Evolutionary conservation across 2,888 invertebrate species (phyloP).

Genomic region (Drosophila fungiperda): DNA sequence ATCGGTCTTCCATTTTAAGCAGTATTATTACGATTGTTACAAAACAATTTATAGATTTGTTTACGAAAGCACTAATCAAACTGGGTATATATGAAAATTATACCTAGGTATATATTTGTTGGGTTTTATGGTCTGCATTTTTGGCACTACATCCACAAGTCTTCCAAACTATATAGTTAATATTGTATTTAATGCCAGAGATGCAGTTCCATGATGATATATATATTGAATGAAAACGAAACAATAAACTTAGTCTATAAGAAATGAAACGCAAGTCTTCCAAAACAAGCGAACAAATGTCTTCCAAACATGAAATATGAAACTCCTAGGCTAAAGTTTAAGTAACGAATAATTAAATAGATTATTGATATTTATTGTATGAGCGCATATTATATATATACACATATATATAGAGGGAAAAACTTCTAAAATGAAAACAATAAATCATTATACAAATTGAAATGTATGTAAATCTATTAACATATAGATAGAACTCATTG

Average conservation of each 20-base stretch:
- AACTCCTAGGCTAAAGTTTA: constrained; percentile 58
- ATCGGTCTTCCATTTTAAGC: constrained; percentile 94
- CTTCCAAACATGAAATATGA: constrained; percentile 73
- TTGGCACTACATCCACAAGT: constrained; percentile 44
- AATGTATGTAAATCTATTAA: constrained; percentile 62
- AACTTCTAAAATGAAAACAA: constrained; percentile 40
- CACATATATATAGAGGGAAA: constrained; percentile 42
- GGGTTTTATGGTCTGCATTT: constrained; percentile 28
- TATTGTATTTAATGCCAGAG: constrained; percentile 22
- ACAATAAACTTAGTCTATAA: constrained; percentile 67
- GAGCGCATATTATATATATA: constrained; percentile 48
- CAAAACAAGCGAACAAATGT: constrained; percentile 80
- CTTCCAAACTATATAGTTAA: constrained; percentile 35
- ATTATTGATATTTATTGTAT: constrained; percentile 68
- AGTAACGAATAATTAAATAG: constrained; percentile 54
- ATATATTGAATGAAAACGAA: constrained; percentile 26
- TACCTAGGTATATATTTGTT: constrained; percentile 35
- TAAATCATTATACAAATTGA: constrained; percentile 65
- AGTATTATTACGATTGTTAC: constrained; percentile 17
- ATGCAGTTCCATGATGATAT: constrained; percentile 20
- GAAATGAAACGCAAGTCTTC: constrained; percentile 81
- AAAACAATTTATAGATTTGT: constrained; percentile 29
- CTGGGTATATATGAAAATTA: constrained; percentile 8
- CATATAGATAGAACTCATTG: constrained; percentile 76
- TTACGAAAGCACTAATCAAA: constrained; percentile 42